Conservation (phyloP, 2,888 invertebrate species). For the Odiellus spinosus region DNA sequence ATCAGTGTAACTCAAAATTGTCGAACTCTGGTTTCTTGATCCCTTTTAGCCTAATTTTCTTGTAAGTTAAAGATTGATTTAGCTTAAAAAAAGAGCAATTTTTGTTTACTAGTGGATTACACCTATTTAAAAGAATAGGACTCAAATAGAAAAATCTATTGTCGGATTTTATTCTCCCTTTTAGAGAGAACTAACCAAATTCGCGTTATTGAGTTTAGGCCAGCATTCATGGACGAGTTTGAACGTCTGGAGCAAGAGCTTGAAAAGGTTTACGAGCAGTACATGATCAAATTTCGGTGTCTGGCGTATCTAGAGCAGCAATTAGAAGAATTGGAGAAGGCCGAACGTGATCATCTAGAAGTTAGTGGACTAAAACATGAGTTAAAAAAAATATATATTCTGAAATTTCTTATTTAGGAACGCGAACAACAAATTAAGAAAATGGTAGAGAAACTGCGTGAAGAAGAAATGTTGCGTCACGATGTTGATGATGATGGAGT, state of each 20-base stretch:
- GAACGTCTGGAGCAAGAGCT: slow-evolving; percentile 72
- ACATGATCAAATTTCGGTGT: slow-evolving; percentile 71
- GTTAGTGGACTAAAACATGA: slow-evolving; percentile 33
- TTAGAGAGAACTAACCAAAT: too few species aligned
- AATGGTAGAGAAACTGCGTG: slow-evolving; percentile 40
- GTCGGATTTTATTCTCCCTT: too few species aligned
- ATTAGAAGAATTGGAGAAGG: slow-evolving; percentile 59
- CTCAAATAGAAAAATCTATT: too few species aligned
- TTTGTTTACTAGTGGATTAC: background rate
- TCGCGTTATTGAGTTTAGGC: slow-evolving; percentile 29
- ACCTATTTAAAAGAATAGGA: too few species aligned
- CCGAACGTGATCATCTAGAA: slow-evolving; percentile 59
- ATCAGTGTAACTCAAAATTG: background rate
- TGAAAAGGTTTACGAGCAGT: slow-evolving; percentile 65
- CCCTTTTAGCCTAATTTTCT: background rate
- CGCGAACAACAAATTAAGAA: slow-evolving; percentile 38
- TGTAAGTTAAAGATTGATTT: background rate
- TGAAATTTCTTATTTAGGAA: slow-evolving; percentile 25
- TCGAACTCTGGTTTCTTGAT: too few species aligned
- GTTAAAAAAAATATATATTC: background rate
- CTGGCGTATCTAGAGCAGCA: slow-evolving; percentile 74
- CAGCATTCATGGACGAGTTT: slow-evolving; percentile 92
- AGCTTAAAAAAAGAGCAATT: background rate
- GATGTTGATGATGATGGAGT: slow-evolving; percentile 28
- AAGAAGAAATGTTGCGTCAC: slow-evolving; percentile 32